Evolutionary conservation across 1,140 invertebrate species (phyloP), one percentile per base, ranked within the genome.

Genomic region (Drosophila funebris): DNA sequence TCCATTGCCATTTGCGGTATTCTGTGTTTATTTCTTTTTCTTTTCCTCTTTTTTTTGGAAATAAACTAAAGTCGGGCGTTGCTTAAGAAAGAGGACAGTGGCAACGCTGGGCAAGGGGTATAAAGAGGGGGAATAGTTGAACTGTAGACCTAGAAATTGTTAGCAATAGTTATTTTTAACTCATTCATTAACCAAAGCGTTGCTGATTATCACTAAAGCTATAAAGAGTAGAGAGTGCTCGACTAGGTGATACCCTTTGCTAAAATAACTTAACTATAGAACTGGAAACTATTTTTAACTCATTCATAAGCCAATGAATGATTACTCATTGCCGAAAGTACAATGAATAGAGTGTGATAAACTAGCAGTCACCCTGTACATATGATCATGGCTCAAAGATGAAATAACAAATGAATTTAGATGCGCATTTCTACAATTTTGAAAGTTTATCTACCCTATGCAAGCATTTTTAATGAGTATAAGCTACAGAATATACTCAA

Each of bases 1-100:
- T 85, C 74, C 82, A 85, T 85, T 85, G 81, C 81, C 81, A 87
- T 85, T 87, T 87, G 81, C 36, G 82, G 82, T 75, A 88, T 85
- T 82, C 81, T 78, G 16, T 76, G 27, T 46, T 54, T 1, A 53
- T 36, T 52, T 58, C 14, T 43, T 61, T 31, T 50, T 61, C 13
- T 44, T 46, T 22, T 62, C n/a, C n/a, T 31, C 39, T 29, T 36
- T 22, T 68, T 58, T 66, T 66, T 24, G 52, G 20, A 33, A 62
- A 54, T 37, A 63, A 54, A 43, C 27, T 44, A 27, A 24, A 62
- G 37, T 67, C 29, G 60, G 39, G 37, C 54, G 24, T 27, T 50
- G 36, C 13, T 67, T 24, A 29, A 43, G 46, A 48, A 4, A 14
- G 33, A 13, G 52, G 52, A 4, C 24, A 27, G 6, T 6, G 6